These are phyloP conservation scores for Crax fasciolata DNA, from an alignment of 2,797 vertebrate species.

Conservation along the genomic window DNA sequence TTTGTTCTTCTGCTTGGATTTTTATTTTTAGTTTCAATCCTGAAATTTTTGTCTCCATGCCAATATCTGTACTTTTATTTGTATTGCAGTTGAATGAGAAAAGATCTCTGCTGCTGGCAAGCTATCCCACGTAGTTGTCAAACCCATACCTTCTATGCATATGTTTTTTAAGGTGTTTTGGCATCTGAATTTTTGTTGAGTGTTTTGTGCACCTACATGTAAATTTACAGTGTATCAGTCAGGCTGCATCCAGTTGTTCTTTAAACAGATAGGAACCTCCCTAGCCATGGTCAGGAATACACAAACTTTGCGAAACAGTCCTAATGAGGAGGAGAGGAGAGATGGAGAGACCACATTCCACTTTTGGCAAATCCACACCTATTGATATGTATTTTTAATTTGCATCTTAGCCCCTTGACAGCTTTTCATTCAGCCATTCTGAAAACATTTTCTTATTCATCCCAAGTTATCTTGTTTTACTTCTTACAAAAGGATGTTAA, in stretches of 20 bases:
- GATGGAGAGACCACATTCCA: background rate
- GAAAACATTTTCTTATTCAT: conserved; percentile 9
- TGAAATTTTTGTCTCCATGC: conserved; percentile 59
- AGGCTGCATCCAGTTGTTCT: background rate
- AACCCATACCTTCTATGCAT: conserved; percentile 36
- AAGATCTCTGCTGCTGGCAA: conserved; percentile 53
- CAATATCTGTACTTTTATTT: conserved; percentile 73
- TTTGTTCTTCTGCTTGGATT: conserved; percentile 35
- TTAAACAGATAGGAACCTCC: background rate
- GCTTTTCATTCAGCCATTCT: background rate
- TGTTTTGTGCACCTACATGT: background rate
- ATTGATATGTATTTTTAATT: background rate
- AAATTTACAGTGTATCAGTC: background rate
- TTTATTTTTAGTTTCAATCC: conserved; percentile 61
- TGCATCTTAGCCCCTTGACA: background rate
- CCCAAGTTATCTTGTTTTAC: background rate
- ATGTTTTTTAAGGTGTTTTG: conserved; percentile 49
- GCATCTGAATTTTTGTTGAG: conserved; percentile 13
- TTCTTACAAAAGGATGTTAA: background rate
- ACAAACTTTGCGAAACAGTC: background rate
- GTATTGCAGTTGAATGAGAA: conserved; percentile 55
- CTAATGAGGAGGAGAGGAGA: background rate
- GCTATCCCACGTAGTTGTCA: conserved; percentile 39
- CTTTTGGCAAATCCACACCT: background rate
- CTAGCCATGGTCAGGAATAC: background rate